Base-by-base conservation (phyloP, 2,888 invertebrate genomes). In the Tineola bisselliella region DNA sequence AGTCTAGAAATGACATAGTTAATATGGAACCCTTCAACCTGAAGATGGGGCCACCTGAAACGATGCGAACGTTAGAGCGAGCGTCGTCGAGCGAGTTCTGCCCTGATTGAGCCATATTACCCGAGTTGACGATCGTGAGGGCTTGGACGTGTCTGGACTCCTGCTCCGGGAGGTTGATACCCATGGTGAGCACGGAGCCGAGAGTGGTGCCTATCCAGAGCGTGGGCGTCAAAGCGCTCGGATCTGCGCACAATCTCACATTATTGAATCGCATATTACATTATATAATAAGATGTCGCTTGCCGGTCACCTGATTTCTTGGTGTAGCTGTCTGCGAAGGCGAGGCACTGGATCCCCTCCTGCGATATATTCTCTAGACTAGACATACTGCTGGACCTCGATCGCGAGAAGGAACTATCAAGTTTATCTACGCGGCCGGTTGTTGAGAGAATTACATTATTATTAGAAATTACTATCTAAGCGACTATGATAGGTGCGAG, bases 151-250 rank as follows among this genome's bases (percentile, higher is more conserved):
- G 91, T 73, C 96, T 88, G 67, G 90, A 89, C 77, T 97, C 96
- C 61, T 92, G 88, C 72, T 93, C 92, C 63, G 93, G 91, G 68
- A 94, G 92, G 76, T 91, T 93, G 75, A 99, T 91, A 80, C 94
- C 92, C 82, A 99, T 92, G 65, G 97, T 96, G 72, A 99, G 90
- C 76, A 98, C 95, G 63, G 98, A 97, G 70, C 99, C 99, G 71
- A 96, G 90, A 81, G 96, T 97, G 68, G 98, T 99, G 71, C 99
- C 99, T 71, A 99, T 93, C 99, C 99, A 99, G 66, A 99, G 88
- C 69, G 97, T 97, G 67, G 99, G 97, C 71, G 90, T 84, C 75
- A 93, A 89, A 70, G 92, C 90, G 78, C 91, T 91, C 69, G 94
- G 92, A 88, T 98, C 98, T 97, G 48, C 56, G 17, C 19, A 11